These are phyloP conservation scores for Thera obeliscata DNA, from an alignment of 2,888 invertebrate genomes.

Conservation along the genomic window DNA sequence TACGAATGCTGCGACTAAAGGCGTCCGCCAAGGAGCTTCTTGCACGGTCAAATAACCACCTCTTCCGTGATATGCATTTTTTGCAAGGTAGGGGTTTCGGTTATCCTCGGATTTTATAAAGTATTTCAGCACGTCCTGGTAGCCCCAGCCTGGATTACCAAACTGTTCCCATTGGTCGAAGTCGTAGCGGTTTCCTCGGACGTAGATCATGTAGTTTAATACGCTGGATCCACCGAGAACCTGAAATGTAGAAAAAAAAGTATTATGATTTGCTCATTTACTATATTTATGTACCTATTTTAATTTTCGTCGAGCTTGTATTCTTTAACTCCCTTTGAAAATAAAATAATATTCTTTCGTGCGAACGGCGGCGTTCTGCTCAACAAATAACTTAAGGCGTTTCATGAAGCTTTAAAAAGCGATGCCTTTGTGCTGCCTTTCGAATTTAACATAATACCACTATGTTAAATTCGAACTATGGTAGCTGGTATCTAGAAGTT, in stretches of 20 bases:
- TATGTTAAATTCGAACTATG: too few relatives aligned
- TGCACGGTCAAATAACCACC: conserved; percentile 92
- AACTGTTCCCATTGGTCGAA: conserved; percentile 94
- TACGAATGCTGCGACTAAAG: conserved; percentile 92
- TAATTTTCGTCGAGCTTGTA: not conserved
- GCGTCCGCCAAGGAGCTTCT: conserved; percentile 93
- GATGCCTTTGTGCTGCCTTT: not conserved
- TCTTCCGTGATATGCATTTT: conserved; percentile 87
- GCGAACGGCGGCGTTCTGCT: conserved; percentile 22
- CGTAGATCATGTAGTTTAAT: conserved; percentile 96
- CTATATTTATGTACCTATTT: not conserved
- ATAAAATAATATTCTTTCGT: conserved; percentile 22
- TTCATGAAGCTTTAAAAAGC: not conserved
- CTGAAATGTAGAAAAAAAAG: conserved; percentile 54
- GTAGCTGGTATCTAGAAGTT: too few relatives aligned
- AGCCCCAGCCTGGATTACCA: conserved; percentile 96
- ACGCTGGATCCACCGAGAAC: conserved; percentile 95
- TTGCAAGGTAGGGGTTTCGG: conserved; percentile 91
- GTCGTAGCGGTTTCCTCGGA: conserved; percentile 92
- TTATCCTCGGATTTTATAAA: conserved; percentile 96
- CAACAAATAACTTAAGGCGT: conserved; percentile 19
- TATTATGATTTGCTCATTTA: not conserved
- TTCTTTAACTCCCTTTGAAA: not conserved
- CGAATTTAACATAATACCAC: not conserved
- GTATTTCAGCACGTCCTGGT: conserved; percentile 92